Conservation (phyloP, 2,888 invertebrate genomes). For the Punctoribates punctum region DNA sequence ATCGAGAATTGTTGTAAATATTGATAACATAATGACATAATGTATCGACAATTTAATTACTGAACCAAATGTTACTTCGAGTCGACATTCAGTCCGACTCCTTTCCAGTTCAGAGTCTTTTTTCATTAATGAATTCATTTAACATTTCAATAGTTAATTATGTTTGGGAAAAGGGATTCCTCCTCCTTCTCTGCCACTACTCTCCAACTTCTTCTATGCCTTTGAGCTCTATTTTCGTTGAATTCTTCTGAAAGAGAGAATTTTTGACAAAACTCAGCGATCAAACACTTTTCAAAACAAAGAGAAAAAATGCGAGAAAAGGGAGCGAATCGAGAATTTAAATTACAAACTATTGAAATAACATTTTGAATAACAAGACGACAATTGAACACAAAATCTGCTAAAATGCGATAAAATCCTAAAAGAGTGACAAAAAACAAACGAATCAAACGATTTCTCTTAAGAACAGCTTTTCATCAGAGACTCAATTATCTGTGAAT, state of each 20-base stretch:
- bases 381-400: not conserved
- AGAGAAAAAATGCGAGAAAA: not conserved
- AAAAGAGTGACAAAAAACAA: not conserved
- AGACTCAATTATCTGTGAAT: too few relatives aligned
- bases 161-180: constrained; percentile 8
- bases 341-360: not conserved
- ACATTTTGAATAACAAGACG: not conserved
- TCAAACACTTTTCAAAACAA: not conserved
- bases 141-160: constrained; percentile 26
- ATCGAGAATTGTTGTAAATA: not conserved
- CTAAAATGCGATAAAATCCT: not conserved
- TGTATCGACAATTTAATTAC: constrained; percentile 24
- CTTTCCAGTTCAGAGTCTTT: not conserved
- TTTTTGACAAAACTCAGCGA: not conserved
- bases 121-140: constrained; percentile 30
- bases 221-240: not conserved
- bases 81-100: not conserved
- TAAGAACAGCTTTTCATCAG: too few relatives aligned
- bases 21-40: not conserved
- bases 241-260: not conserved
- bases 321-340: not conserved
- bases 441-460: not conserved
- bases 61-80: constrained; percentile 25
- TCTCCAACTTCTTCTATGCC: not conserved
- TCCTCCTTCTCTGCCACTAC: not conserved